These are phyloP conservation scores for Hirtodrosophila confusa DNA, from an alignment of 2,888 invertebrate species.

Conservation along the genomic window DNA sequence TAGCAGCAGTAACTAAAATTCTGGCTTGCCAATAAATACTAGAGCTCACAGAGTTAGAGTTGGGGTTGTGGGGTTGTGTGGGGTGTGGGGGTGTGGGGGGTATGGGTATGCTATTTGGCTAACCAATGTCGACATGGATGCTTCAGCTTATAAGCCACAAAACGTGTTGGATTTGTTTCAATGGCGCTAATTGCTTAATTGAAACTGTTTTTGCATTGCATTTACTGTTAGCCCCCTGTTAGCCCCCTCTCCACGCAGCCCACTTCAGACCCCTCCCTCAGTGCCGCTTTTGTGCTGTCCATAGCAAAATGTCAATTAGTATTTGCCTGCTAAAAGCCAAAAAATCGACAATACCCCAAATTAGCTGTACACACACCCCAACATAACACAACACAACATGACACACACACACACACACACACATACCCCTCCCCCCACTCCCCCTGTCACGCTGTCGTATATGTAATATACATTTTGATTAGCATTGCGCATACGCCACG, in stretches of 20 bases:
- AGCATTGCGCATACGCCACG: constrained; percentile 65
- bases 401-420: constrained; percentile 15
- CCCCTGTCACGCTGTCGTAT: constrained; percentile 64
- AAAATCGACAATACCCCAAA: constrained; percentile 67
- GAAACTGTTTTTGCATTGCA: constrained; percentile 78
- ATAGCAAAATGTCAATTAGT: constrained; percentile 79
- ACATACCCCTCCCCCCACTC: constrained; percentile 5
- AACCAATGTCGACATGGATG: constrained; percentile 70
- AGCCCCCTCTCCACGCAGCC: not conserved
- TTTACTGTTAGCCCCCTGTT: constrained; percentile 50
- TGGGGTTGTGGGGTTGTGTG: not conserved
- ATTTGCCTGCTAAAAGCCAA: constrained; percentile 77
- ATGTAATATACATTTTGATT: constrained; percentile 69
- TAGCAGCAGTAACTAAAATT: constrained; percentile 65
- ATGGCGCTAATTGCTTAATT: constrained; percentile 80
- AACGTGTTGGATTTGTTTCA: constrained; percentile 80
- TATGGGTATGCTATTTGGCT: constrained; percentile 10
- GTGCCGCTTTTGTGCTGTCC: constrained; percentile 34
- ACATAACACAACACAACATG: constrained; percentile 13
- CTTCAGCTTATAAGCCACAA: constrained; percentile 77
- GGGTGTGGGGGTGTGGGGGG: constrained; percentile 1
- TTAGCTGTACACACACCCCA: constrained; percentile 51
- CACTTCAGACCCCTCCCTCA: too few species aligned
- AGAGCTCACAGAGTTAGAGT: not conserved
- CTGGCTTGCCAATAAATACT: constrained; percentile 31